Percentiles rank a stretch among this genome's conserved stretches.
These are phyloP conservation scores for Channa striata DNA, from an alignment of 2,797 vertebrate species.

Conservation along the genomic window DNA sequence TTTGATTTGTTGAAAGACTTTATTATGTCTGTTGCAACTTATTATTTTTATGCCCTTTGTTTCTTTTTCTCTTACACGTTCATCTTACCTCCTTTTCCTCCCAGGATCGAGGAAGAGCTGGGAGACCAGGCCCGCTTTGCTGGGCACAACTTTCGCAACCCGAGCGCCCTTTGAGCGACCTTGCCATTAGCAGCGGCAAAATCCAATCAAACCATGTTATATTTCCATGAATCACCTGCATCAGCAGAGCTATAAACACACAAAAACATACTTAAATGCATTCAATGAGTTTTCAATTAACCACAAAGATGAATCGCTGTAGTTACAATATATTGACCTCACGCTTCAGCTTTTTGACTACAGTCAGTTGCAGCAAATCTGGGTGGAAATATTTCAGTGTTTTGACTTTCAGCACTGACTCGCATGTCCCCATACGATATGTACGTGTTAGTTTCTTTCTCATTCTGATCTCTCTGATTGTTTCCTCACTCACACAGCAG, in stretches of 20 bases:
- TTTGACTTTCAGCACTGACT: constrained; percentile 35
- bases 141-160: constrained; percentile 95
- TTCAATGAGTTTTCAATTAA: constrained; percentile 37
- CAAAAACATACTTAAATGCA: constrained; percentile 14
- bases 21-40: background rate
- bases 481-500: constrained; percentile 57
- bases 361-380: constrained; percentile 24
- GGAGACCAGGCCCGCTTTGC: constrained; percentile 93
- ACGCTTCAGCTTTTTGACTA: constrained; percentile 27
- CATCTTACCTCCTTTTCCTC: constrained; percentile 32
- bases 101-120: constrained; percentile 95
- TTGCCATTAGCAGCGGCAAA: constrained; percentile 1
- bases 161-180: constrained; percentile 88
- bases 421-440: constrained; percentile 26
- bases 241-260: constrained; percentile 27
- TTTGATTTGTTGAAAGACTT: background rate
- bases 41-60: constrained; percentile 10
- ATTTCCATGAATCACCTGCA: constrained; percentile 25
- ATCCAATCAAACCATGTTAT: constrained; percentile 18
- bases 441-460: constrained; percentile 41
- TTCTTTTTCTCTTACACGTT: constrained; percentile 13
- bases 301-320: constrained; percentile 18
- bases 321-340: constrained; percentile 39
- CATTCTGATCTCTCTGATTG: constrained; percentile 50
- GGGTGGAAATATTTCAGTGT: constrained; percentile 12